phyloP scores from a whole-genome alignment of 1,140 invertebrate species.

The Drosophila subpulchrella region DNA sequence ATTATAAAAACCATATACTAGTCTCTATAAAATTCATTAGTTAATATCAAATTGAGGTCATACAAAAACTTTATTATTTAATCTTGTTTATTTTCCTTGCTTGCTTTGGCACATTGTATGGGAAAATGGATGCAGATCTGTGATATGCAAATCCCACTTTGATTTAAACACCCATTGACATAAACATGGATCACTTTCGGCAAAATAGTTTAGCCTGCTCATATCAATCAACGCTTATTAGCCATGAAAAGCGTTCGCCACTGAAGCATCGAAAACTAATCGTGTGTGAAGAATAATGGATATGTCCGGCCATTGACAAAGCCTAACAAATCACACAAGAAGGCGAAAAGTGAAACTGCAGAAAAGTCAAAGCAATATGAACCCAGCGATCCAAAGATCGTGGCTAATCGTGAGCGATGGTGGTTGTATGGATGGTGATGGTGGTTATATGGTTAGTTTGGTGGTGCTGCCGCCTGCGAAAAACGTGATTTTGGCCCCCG shows the following conservation, averaged over 20 bases:
- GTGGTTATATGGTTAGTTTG: conserved; percentile 35
- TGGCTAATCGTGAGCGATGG: conserved; percentile 73
- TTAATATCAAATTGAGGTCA: neutral
- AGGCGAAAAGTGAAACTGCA: conserved; percentile 63
- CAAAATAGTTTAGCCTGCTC: conserved; percentile 19
- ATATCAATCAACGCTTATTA: conserved; percentile 53
- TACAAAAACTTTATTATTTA: neutral
- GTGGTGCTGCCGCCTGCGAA: conserved; percentile 39
- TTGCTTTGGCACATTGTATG: neutral
- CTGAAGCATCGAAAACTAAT: conserved; percentile 52
- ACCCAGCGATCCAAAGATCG: conserved; percentile 47
- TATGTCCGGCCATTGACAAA: conserved; percentile 57
- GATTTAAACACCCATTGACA: conserved; percentile 35
- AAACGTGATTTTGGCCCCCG: conserved; percentile 66
- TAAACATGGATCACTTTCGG: conserved; percentile 44
- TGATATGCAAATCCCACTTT: conserved; percentile 11
- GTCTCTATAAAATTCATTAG: neutral
- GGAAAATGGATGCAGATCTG: conserved; percentile 14
- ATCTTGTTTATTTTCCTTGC: neutral
- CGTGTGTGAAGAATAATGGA: conserved; percentile 73
- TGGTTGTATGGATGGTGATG: neutral
- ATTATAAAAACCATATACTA: too few relatives aligned
- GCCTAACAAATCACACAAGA: conserved; percentile 71
- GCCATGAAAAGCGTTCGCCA: conserved; percentile 36
- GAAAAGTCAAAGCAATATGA: conserved; percentile 58